Percentiles rank a stretch among this genome's conserved stretches.
phyloP scores from a whole-genome alignment of 2,797 vertebrate genomes.

The Neosilurus hyrtlii region DNA sequence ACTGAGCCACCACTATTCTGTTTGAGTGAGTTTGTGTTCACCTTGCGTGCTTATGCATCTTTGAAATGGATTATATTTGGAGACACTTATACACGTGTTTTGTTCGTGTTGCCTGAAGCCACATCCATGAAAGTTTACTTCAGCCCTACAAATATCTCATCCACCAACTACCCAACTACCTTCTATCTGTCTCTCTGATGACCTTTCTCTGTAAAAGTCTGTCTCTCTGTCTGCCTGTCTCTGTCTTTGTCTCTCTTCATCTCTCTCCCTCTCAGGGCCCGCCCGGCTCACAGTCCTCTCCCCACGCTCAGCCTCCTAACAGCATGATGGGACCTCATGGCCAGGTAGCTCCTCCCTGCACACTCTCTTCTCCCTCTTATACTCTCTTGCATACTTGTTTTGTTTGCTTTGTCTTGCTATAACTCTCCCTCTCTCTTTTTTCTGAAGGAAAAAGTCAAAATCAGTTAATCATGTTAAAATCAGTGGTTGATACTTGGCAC shows the following conservation, averaged over 20 bases:
- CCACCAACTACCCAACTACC: too few species aligned
- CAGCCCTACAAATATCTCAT: too few species aligned
- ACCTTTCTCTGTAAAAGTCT: too few species aligned
- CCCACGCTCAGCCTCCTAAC: constrained; percentile 99
- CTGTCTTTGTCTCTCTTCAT: constrained; percentile 40
- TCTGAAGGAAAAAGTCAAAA: not conserved
- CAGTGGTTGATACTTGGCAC: not conserved
- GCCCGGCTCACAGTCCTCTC: constrained; percentile 98
- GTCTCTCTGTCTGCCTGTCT: constrained; percentile 20
- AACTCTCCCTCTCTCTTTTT: not conserved
- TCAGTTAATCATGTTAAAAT: not conserved
- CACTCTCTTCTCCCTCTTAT: constrained; percentile 6
- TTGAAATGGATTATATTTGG: too few species aligned
- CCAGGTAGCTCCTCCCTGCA: constrained; percentile 85
- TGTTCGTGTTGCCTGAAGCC: too few species aligned
- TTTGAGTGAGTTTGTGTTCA: too few species aligned
- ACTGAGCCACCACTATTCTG: too few species aligned
- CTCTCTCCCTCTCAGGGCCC: constrained; percentile 88
- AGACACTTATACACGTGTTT: too few species aligned
- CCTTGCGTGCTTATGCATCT: too few species aligned
- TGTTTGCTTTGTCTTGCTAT: too few species aligned
- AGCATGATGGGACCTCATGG: constrained; percentile 99
- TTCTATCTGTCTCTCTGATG: too few species aligned
- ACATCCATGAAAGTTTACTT: too few species aligned
- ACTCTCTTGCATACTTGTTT: not conserved